phyloP scores from a whole-genome alignment of 2,797 vertebrate species.

The Sarcoramphus papa region DNA sequence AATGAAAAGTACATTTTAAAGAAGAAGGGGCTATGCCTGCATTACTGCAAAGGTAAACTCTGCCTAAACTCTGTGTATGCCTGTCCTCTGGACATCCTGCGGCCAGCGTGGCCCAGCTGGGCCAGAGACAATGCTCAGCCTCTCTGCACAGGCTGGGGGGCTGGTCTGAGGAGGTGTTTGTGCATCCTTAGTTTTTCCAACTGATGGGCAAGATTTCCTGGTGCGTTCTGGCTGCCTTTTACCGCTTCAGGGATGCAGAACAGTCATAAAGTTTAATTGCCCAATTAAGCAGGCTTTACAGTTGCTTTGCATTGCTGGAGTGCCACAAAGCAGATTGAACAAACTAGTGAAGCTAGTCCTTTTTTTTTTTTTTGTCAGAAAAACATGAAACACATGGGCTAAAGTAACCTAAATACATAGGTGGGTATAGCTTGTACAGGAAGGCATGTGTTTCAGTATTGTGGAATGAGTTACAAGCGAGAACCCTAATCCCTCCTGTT shows the following conservation, averaged over 20 bases:
- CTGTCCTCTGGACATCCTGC: not conserved
- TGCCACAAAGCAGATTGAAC: not conserved
- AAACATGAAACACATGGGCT: not conserved
- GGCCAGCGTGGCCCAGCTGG: accelerated
- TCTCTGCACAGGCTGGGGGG: not conserved
- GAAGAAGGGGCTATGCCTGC: not conserved
- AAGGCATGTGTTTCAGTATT: not conserved
- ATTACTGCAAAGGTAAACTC: not conserved
- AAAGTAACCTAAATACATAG: not conserved
- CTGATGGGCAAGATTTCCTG: not conserved
- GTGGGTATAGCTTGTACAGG: not conserved
- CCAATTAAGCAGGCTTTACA: slow-evolving; percentile 20
- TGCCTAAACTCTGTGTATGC: not conserved
- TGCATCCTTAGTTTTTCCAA: not conserved
- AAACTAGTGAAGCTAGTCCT: not conserved
- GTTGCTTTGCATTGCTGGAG: not conserved
- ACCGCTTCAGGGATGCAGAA: not conserved
- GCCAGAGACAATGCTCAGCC: not conserved
- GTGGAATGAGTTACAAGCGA: accelerated
- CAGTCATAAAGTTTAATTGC: slow-evolving; percentile 14
- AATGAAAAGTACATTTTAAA: not conserved
- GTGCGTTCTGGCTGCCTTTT: not conserved
- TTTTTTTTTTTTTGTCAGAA: not conserved
- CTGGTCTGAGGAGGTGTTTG: not conserved
- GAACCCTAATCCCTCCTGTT: not conserved